Base-by-base conservation (phyloP, 2,888 invertebrate genomes). In the Acanthosepion pharaonis region DNA sequence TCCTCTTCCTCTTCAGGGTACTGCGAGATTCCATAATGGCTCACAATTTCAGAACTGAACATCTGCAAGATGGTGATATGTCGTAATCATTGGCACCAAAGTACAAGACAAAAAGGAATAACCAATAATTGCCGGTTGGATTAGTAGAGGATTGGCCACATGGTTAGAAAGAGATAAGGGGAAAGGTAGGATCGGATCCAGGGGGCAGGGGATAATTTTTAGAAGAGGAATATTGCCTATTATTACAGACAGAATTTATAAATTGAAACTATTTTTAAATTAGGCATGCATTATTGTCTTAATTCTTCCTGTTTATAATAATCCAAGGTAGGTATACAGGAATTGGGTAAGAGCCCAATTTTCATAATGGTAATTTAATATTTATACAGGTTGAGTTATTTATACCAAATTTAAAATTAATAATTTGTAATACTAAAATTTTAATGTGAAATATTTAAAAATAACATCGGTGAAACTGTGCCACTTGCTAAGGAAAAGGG, bases 11-110 rank as follows among this genome's bases (percentile, higher is more conserved):
- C 96, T 49, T 96, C 96, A 5, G 96, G 96, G 78, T 96, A 95
- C 94, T 96, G 96, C 9, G 96, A 96, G 94, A 97, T 97, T 94
- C 96, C 97, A 94, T 97, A 97, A 96, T 97, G 97, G 95, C 97
- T 97, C 94, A 97, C 97, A 94, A 97, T 97, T 96, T 97, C 97
- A 20, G 97, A 96, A 95, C 96, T 97, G 95, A 96, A 97, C 96
- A 97, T 97, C 97, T 97, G 97, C 95, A 96, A 96, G 95, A 95
- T 95, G 95, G 95, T 64, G 93, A 93, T 49, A 93, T n/a, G 93
- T 49, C 48, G 51, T n/a, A 23, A 49, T 93, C 94, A 94, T 49
- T 91, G 64, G 48, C 78, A 78, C 49, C 64, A 94, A 55, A 78
- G 49, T 64, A 93, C 42, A 93, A 51, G 55, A 93, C 93, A 93